Evolutionary conservation across 1,140 invertebrate species (phyloP).

Genomic region (Chironomus tepperi): DNA sequence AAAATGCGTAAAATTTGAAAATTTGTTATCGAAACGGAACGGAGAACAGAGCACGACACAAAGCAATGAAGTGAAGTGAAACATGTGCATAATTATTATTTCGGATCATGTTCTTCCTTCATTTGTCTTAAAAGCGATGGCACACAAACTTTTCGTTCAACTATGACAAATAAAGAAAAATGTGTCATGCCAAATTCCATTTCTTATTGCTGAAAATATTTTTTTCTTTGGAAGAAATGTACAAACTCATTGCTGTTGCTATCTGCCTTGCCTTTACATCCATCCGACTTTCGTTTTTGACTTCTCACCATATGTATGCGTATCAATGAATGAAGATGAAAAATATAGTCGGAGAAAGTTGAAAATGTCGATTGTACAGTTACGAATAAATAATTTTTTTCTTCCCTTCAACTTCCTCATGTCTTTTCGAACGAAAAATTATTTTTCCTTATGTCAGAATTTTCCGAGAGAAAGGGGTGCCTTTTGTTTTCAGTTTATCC

Average conservation of each 20-base stretch:
- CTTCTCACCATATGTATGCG: background rate
- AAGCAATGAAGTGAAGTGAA: too few species aligned
- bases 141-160: background rate
- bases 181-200: conserved; percentile 18
- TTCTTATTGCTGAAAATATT: background rate
- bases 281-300: too few species aligned
- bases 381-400: conserved; percentile 13
- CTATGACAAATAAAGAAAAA: conserved; percentile 21
- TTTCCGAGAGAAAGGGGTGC: too few species aligned
- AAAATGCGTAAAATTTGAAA: too few species aligned
- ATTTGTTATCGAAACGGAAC: too few species aligned
- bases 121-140: background rate
- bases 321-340: background rate
- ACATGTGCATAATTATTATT: background rate
- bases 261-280: too few species aligned
- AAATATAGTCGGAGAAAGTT: background rate
- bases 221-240: too few species aligned
- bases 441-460: background rate
- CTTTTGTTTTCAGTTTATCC: too few species aligned
- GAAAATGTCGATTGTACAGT: conserved; percentile 1
- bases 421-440: background rate
- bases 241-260: too few species aligned
- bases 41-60: too few species aligned
- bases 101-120: background rate
- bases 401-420: background rate